Conservation (phyloP, 1,140 invertebrate species). For the Notospermus geniculatus region DNA sequence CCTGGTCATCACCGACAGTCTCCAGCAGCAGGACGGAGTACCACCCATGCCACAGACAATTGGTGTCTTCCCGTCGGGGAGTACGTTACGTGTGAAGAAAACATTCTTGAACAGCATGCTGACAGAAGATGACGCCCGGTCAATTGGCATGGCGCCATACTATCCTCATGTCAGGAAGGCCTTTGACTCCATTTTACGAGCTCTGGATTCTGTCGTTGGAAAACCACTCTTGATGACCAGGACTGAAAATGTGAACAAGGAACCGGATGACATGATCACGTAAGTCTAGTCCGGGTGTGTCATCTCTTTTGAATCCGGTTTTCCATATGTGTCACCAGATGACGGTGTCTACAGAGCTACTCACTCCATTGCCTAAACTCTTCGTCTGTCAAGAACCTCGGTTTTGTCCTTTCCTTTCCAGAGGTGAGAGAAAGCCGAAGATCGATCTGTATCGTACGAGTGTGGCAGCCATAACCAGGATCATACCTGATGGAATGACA, state of each 20-base stretch:
- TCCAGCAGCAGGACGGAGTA: slow-evolving; percentile 97
- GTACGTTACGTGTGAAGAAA: slow-evolving; percentile 89
- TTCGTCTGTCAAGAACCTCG: no score
- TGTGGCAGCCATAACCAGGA: slow-evolving; percentile 93
- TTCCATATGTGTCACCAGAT: no score
- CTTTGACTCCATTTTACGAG: slow-evolving; percentile 92
- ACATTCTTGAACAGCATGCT: slow-evolving; percentile 62
- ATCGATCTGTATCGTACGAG: slow-evolving; percentile 98
- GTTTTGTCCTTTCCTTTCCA: slow-evolving; percentile 36
- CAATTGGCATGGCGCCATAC: slow-evolving; percentile 94
- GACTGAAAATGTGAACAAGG: slow-evolving; percentile 92
- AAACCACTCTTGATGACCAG: slow-evolving; percentile 93
- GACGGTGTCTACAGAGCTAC: no score
- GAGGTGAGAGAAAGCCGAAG: slow-evolving; percentile 93
- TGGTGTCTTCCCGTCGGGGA: slow-evolving; percentile 89
- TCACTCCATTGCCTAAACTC: no score
- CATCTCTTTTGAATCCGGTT: no score
- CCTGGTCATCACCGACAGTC: slow-evolving; percentile 94
- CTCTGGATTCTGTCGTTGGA: slow-evolving; percentile 94
- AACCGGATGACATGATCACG: slow-evolving; percentile 93
- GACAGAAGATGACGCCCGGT: slow-evolving; percentile 84
- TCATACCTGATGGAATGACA: slow-evolving; percentile 97
- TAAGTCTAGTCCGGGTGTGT: slow-evolving; percentile 27
- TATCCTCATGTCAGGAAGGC: slow-evolving; percentile 93
- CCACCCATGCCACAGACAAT: slow-evolving; percentile 96